These are phyloP conservation scores for Sarcophaga variegata DNA, from an alignment of 2,888 invertebrate species.

Conservation along the genomic window DNA sequence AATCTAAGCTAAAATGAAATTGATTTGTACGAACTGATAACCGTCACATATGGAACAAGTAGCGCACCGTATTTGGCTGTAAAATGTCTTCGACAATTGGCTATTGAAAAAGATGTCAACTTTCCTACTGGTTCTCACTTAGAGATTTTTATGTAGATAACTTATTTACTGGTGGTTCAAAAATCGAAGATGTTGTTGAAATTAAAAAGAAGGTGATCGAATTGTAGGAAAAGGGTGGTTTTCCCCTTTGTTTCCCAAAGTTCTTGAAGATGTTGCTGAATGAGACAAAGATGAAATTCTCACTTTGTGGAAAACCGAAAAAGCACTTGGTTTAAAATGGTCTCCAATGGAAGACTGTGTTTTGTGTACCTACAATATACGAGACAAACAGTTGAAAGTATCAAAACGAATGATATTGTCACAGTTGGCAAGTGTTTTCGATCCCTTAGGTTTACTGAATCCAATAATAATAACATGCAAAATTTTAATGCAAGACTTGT, in stretches of 20 bases:
- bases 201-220: slow-evolving; percentile 50
- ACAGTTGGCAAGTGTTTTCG: slow-evolving; percentile 28
- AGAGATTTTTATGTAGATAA: slow-evolving; percentile 71
- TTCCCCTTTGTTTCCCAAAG: slow-evolving; percentile 58
- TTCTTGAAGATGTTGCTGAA: slow-evolving; percentile 39
- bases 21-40: slow-evolving; percentile 15
- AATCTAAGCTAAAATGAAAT: slow-evolving; percentile 55
- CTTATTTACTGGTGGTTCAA: slow-evolving; percentile 60
- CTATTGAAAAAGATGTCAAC: not conserved
- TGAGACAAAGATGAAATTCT: slow-evolving; percentile 18
- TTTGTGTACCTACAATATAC: slow-evolving; percentile 20
- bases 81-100: slow-evolving; percentile 28
- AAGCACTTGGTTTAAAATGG: slow-evolving; percentile 43
- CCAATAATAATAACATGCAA: slow-evolving; percentile 35
- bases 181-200: slow-evolving; percentile 47
- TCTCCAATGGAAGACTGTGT: slow-evolving; percentile 34
- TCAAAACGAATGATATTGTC: slow-evolving; percentile 30
- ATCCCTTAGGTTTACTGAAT: slow-evolving; percentile 37
- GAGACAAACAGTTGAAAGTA: not conserved
- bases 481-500: slow-evolving; percentile 25
- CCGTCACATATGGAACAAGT: slow-evolving; percentile 38
- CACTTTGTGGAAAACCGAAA: not conserved
- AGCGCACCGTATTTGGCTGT: slow-evolving; percentile 18
- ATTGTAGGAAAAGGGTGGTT: slow-evolving; percentile 47
- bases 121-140: slow-evolving; percentile 63